A percentile compares a stretch with the other conserved stretches of the same genome.
phyloP scores from a whole-genome alignment of 2,113 vertebrate genomes.

The Austrofundulus limnaeus region DNA sequence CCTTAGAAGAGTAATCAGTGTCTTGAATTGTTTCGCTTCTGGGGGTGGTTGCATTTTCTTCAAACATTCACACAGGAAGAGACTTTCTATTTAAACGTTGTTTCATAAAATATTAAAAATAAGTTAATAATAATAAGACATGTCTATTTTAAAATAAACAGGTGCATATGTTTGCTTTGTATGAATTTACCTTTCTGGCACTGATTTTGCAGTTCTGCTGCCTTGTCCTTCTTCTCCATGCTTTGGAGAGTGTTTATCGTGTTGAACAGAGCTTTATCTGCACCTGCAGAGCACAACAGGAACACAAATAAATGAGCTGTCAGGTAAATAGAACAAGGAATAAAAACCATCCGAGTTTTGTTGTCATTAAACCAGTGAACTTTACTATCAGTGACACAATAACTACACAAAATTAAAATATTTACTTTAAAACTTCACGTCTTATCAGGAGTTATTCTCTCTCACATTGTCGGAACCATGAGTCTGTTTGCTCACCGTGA shows the following conservation, averaged over 20 bases:
- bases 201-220: constrained; percentile 15
- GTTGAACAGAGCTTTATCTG: constrained; percentile 41
- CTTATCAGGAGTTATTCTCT: no score
- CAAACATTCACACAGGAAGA: no score
- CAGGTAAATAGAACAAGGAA: not conserved
- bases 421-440: no score
- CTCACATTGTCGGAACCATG: no score
- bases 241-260: constrained; percentile 50
- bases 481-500: constrained; percentile 42
- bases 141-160: not conserved
- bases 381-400: not conserved
- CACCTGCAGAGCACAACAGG: constrained; percentile 44
- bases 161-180: not conserved
- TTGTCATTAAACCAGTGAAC: not conserved
- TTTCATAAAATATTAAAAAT: not conserved
- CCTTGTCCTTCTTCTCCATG: constrained; percentile 32
- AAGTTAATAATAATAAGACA: not conserved
- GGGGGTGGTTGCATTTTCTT: no score
- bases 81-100: no score
- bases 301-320: not conserved
- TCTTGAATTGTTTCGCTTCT: no score
- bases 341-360: not conserved
- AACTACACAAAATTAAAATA: no score
- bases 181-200: constrained; percentile 66
- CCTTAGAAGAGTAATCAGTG: no score